Percentiles rank a stretch among this genome's conserved stretches.
Evolutionary conservation across 1,140 invertebrate genomes (phyloP).

Genomic region (Papilio dardanus): DNA sequence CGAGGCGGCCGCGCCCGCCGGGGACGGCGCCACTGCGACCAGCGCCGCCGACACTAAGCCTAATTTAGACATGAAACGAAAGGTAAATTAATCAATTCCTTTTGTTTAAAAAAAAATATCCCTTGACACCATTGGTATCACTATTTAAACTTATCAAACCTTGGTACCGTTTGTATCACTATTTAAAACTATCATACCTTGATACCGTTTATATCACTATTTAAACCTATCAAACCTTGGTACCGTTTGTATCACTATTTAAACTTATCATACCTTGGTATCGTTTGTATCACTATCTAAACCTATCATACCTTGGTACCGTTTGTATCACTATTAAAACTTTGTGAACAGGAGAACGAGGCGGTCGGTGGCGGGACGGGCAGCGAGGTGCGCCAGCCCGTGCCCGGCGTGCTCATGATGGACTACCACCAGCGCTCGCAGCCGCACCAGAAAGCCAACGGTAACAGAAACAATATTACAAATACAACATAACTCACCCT

Average conservation of each 20-base stretch:
- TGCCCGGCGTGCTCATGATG: constrained; percentile 90
- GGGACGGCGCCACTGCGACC: constrained; percentile 52
- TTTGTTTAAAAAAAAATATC: too few relatives aligned
- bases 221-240: too few relatives aligned
- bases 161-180: too few relatives aligned
- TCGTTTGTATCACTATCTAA: not conserved
- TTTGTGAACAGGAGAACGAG: constrained; percentile 50
- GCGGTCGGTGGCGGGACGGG: constrained; percentile 37
- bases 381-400: constrained; percentile 87
- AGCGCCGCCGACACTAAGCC: constrained; percentile 49
- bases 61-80: constrained; percentile 59
- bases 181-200: too few relatives aligned
- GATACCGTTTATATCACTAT: too few relatives aligned
- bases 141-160: too few relatives aligned
- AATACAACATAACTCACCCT: too few relatives aligned
- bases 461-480: too few relatives aligned
- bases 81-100: constrained; percentile 45
- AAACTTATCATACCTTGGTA: too few relatives aligned
- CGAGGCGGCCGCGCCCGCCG: constrained; percentile 49
- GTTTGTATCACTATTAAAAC: not conserved
- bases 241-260: too few relatives aligned
- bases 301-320: not conserved
- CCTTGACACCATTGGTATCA: too few relatives aligned
- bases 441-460: constrained; percentile 54
- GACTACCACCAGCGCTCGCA: constrained; percentile 81